Conservation (phyloP, 2,888 invertebrate species). For the Patella caerulea region DNA sequence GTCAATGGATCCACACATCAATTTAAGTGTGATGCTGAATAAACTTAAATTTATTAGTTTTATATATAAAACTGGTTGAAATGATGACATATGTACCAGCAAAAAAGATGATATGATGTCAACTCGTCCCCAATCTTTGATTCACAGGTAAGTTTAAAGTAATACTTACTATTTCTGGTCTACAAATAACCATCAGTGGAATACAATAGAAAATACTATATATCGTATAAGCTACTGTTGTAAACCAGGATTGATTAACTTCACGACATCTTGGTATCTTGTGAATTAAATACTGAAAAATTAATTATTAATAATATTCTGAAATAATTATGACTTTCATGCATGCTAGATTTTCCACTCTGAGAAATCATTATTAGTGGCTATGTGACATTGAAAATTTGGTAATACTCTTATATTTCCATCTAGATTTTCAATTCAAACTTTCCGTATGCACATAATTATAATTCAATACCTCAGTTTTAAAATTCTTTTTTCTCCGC, state of each 20-base stretch:
- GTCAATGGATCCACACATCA: too few species aligned
- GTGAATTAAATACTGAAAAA: conserved; percentile 70
- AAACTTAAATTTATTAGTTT: background rate
- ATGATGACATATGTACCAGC: background rate
- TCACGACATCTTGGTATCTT: conserved; percentile 87
- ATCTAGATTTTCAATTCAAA: background rate
- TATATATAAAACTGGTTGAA: background rate
- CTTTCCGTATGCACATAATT: conserved; percentile 5
- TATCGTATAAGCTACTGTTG: conserved; percentile 85
- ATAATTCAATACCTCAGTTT: conserved; percentile 10
- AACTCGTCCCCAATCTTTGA: background rate
- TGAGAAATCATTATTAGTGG: too few species aligned
- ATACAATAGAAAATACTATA: conserved; percentile 80
- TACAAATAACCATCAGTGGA: conserved; percentile 79
- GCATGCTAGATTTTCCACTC: too few species aligned
- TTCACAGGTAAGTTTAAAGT: too few species aligned
- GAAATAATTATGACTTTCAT: too few species aligned
- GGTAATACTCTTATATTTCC: too few species aligned
- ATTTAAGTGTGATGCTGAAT: background rate
- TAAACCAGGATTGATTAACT: conserved; percentile 88
- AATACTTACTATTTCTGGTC: conserved; percentile 79
- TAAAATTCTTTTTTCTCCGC: conserved; percentile 22
- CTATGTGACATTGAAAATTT: too few species aligned
- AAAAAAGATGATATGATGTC: background rate
- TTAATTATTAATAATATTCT: conserved; percentile 3